Base-by-base conservation (phyloP, 2,113 vertebrate species). In the Uropsilus gracilis region DNA sequence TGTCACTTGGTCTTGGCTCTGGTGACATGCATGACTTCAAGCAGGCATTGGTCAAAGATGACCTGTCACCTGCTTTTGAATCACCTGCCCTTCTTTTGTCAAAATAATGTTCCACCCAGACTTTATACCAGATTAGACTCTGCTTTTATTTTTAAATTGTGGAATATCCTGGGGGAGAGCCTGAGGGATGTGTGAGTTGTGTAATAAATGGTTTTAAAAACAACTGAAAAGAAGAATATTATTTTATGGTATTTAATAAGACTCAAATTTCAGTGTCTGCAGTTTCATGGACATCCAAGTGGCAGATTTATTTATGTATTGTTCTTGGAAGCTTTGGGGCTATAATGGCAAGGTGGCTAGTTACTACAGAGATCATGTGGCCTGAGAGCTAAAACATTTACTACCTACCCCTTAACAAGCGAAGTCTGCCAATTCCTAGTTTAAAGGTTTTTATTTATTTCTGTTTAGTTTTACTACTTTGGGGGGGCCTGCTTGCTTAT, bases 381-480 rank as follows among this genome's bases (percentile, higher is more conserved):
- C 12, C 69, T 34, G 5, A 84, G 66, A 81, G 26, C 64, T 68
- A 18, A 68, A 73, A 71, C 83, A 76, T 55, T 86, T 59, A 87
- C 24, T 66, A 26, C 8, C 32, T 77, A 5, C 42, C 8, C 14
- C 50, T 85, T 92, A 78, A 20, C 2, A 53, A 75, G 44, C 50
- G 78, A 93, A 76, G 30, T 53, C 39, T 85, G 48, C 75, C 16
- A 17, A 61, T 6, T 12, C 28, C 39, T 37, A 48, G 84, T 66
- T 68, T 16, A 66, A 76, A 71, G 50, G 17, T 32, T 86, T 44
- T 57, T 26, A 7, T 59, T 92, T 37, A 3, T 89, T 93, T 83
- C 28, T 93, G 77, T 95, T 83, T 32, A 76, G 17, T 10, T 61
- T 75, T 91, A 84, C 39, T 83, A n/a, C 30, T 69, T 90, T 94